Conservation (phyloP, 1,140 invertebrate genomes). For the Drusus annulatus region DNA sequence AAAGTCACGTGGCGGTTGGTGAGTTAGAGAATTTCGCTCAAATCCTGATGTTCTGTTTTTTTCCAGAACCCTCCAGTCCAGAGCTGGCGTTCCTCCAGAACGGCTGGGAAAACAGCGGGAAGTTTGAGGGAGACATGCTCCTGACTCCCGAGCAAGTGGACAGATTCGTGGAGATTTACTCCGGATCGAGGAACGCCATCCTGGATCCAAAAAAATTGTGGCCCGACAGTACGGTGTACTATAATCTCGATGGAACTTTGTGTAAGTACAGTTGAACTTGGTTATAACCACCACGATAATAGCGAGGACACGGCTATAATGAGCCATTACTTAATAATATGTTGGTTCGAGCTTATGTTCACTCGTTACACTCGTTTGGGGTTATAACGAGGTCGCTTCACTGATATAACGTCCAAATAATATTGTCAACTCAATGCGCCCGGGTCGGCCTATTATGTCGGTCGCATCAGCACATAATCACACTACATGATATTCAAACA, state of each 20-base stretch:
- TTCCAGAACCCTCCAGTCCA: too few species aligned
- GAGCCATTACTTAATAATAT: too few species aligned
- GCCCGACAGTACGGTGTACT: constrained; percentile 77
- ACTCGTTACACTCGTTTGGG: too few species aligned
- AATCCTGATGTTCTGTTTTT: too few species aligned
- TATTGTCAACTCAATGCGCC: constrained; percentile 58
- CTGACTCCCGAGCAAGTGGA: constrained; percentile 66
- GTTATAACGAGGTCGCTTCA: too few species aligned
- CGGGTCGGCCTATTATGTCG: background rate
- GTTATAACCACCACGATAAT: too few species aligned
- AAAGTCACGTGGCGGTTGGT: too few species aligned
- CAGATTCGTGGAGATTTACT: constrained; percentile 65
- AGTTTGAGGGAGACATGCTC: constrained; percentile 70
- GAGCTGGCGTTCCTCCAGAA: constrained; percentile 47
- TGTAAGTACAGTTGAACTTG: too few species aligned
- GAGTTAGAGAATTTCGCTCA: too few species aligned
- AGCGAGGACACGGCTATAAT: too few species aligned
- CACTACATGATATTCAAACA: background rate
- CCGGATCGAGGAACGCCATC: constrained; percentile 73
- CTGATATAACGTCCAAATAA: too few species aligned
- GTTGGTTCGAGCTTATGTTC: too few species aligned
- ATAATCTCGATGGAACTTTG: constrained; percentile 78
- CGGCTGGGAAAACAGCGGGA: constrained; percentile 70
- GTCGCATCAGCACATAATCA: background rate
- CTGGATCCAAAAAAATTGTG: constrained; percentile 74